A percentile compares a stretch with the other conserved stretches of the same genome.
phyloP scores from a whole-genome alignment of 2,797 vertebrate species.

The Onychomys arenicola region DNA sequence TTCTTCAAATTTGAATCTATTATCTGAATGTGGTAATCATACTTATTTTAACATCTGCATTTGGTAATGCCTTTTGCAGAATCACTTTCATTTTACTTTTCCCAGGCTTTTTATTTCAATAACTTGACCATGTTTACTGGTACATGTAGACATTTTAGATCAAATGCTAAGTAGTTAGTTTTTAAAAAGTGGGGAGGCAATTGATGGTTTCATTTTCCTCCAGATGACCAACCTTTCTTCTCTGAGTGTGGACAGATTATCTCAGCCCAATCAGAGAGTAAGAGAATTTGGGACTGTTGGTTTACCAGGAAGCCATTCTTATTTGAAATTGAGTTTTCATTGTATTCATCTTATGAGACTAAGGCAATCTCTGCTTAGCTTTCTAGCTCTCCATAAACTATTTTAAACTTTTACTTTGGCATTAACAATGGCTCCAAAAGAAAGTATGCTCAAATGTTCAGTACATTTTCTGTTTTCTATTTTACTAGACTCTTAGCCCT shows the following conservation, averaged over 20 bases:
- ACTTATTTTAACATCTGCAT: not conserved
- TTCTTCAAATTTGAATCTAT: not conserved
- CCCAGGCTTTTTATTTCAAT: not conserved
- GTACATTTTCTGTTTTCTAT: not conserved
- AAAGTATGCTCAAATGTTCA: conserved; percentile 5
- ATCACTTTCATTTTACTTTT: not conserved
- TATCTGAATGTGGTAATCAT: not conserved
- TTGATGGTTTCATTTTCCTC: conserved; percentile 15
- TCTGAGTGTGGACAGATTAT: not conserved
- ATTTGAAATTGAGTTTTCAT: conserved; percentile 48
- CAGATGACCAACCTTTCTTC: not conserved
- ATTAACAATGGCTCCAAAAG: not conserved
- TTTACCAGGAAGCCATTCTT: not conserved
- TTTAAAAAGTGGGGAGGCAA: not conserved
- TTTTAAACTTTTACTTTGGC: conserved; percentile 38
- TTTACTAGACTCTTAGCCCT: not conserved
- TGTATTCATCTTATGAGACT: not conserved
- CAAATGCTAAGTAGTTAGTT: conserved; percentile 9
- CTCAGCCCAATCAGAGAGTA: not conserved
- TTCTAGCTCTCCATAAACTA: not conserved
- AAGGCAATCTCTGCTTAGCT: not conserved
- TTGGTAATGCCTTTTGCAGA: not conserved
- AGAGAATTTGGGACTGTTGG: not conserved
- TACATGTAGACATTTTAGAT: not conserved
- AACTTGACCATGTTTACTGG: not conserved